Evolutionary conservation across 1,140 invertebrate species (phyloP).

Genomic region (Nilaparvata lugens): DNA sequence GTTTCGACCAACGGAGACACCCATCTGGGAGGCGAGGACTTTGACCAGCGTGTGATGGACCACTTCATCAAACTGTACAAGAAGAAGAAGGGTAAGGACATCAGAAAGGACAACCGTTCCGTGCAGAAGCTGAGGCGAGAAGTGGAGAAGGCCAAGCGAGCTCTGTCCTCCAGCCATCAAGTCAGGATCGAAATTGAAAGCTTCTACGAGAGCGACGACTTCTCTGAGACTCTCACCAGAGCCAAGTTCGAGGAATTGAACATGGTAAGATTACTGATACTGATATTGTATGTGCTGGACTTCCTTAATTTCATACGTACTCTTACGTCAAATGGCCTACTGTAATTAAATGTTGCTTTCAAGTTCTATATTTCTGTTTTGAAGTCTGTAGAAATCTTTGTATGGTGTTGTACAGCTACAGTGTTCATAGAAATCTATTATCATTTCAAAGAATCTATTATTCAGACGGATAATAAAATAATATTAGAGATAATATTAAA

Average conservation of each 20-base stretch:
- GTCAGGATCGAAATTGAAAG: slow-evolving; percentile 96
- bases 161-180: slow-evolving; percentile 89
- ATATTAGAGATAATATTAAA: no score
- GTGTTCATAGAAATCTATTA: no score
- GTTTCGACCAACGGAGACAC: slow-evolving; percentile 98
- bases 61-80: slow-evolving; percentile 98
- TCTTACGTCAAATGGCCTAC: background rate
- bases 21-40: slow-evolving; percentile 97
- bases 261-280: slow-evolving; percentile 49
- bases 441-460: no score
- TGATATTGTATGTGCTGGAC: background rate
- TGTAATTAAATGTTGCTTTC: background rate
- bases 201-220: slow-evolving; percentile 98
- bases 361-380: no score
- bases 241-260: slow-evolving; percentile 99
- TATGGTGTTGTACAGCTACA: no score
- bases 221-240: slow-evolving; percentile 96
- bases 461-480: no score
- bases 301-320: background rate
- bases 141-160: slow-evolving; percentile 96
- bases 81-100: slow-evolving; percentile 98
- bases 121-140: slow-evolving; percentile 94
- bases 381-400: no score
- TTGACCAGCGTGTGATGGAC: slow-evolving; percentile 97
- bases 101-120: slow-evolving; percentile 88